Evolutionary conservation across 92 coral and sea anemone genomes (phyloP).

Genomic region (Muricea muricata): DNA sequence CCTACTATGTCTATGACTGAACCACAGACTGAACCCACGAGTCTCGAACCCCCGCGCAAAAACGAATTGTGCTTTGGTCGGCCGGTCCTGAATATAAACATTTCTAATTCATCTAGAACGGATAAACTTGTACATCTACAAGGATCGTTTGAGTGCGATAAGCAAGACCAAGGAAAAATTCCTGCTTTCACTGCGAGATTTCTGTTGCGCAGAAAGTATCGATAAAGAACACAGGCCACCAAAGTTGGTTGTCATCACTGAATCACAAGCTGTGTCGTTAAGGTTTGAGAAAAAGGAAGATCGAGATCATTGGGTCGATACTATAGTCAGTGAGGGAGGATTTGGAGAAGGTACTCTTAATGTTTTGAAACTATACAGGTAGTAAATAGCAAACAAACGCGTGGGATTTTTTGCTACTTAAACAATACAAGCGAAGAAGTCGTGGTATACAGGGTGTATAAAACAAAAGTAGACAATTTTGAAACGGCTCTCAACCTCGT

Average conservation of each 20-base stretch:
- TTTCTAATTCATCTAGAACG: slow-evolving; percentile 65
- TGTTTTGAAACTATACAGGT: background rate
- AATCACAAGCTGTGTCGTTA: slow-evolving; percentile 77
- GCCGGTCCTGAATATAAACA: background rate
- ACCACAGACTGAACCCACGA: too few species aligned
- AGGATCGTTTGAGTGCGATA: slow-evolving; percentile 79
- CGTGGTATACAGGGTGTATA: too few species aligned
- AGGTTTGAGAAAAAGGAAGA: slow-evolving; percentile 88
- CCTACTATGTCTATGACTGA: too few species aligned
- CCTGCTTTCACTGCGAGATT: slow-evolving; percentile 79
- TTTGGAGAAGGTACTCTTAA: slow-evolving; percentile 86
- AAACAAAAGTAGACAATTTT: too few species aligned
- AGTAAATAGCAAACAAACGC: too few species aligned
- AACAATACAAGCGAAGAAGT: too few species aligned
- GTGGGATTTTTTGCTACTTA: too few species aligned
- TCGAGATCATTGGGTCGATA: slow-evolving; percentile 81
- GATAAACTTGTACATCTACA: slow-evolving; percentile 80
- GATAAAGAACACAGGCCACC: slow-evolving; percentile 86
- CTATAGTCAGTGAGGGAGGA: slow-evolving; percentile 71
- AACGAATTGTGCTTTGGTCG: too few species aligned
- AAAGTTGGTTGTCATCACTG: slow-evolving; percentile 80
- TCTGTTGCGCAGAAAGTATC: slow-evolving; percentile 84
- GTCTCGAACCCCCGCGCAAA: too few species aligned
- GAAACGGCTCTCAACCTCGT: too few species aligned
- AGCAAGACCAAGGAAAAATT: slow-evolving; percentile 88